Base-by-base conservation (phyloP, 2,113 vertebrate genomes). In the Corvus moneduloides region DNA sequence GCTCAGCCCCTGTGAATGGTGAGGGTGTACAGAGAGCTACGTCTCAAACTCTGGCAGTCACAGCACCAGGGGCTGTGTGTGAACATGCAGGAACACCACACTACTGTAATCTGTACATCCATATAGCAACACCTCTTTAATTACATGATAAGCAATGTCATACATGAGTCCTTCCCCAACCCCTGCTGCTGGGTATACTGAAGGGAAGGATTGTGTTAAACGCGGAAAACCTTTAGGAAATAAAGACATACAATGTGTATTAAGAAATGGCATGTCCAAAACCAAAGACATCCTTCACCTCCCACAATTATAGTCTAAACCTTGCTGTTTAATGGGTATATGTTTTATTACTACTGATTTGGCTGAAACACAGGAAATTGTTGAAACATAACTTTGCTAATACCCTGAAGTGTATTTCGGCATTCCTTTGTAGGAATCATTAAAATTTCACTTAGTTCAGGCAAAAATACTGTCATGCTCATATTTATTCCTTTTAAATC, bases 121-220 rank as follows among this genome's bases (percentile, higher is more conserved):
- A 6, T 3, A 8, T 0, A 19, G 49, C 5, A 3, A 23, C 33
- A 21, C 54, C 6, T 11, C 63, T 66, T 48, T 16, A 55, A 11
- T 33, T 79, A 27, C 1, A 1, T 6, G 5, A 54, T 33, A 7
- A 49, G 39, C 14, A 26, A 8, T 18, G 16, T 28, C 0, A 0
- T 43, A 39, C 6, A 6, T 2, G 82, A 49, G n/a, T 41, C 19
- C 30, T 85, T 68, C 43, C 46, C 37, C 33, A 54, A 0, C 4
- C 16, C 16, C 15, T 69, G 46, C 69, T 62, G 37, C 27, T 44
- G 39, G 12, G 11, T 19, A 8, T 20, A 4, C 18, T 16, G 22
- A 35, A 59, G 43, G 30, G 59, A 54, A 51, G 30, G 41, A 21
- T 58, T 26, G 13, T 20, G n/a, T 23, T 80, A 51, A 76, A 75